Conservation (phyloP, 2,797 vertebrate genomes). For the Kryptopterus vitreolus region DNA sequence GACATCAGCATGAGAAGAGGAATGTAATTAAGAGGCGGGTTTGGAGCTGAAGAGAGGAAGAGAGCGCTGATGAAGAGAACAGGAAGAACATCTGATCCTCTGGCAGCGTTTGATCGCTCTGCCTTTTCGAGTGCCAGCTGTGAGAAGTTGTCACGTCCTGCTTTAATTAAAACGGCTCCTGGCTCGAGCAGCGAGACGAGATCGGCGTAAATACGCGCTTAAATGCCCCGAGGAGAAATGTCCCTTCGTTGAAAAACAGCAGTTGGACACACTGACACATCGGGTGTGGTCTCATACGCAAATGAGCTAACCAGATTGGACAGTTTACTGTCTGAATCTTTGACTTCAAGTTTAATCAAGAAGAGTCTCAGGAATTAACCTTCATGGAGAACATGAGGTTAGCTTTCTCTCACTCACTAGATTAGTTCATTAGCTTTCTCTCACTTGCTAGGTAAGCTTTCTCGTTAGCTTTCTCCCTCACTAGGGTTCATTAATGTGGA, state of each 20-base stretch:
- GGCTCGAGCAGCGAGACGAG: neutral
- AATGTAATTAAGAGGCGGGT: neutral
- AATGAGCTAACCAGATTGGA: neutral
- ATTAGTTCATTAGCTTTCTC: neutral
- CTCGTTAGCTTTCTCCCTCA: neutral
- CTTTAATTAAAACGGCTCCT: slow-evolving; percentile 42
- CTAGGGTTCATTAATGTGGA: neutral
- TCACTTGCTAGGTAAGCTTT: neutral
- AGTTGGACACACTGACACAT: neutral
- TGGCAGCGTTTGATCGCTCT: slow-evolving; percentile 34
- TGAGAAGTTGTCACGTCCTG: slow-evolving; percentile 37
- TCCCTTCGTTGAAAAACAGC: neutral
- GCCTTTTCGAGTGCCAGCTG: slow-evolving; percentile 36
- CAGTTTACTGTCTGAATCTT: neutral
- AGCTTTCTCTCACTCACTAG: neutral
- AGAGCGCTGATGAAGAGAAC: slow-evolving; percentile 4
- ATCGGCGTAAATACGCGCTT: neutral
- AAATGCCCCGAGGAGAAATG: neutral
- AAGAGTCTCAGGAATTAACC: neutral
- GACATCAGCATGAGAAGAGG: neutral
- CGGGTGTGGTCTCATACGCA: neutral
- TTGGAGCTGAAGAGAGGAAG: slow-evolving; percentile 10
- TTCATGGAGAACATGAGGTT: neutral
- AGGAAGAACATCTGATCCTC: slow-evolving; percentile 29
- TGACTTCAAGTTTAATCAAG: neutral